Evolutionary conservation across 2,113 vertebrate genomes (phyloP), one percentile per base, ranked within the genome.

Genomic region (Corvus cornix): DNA sequence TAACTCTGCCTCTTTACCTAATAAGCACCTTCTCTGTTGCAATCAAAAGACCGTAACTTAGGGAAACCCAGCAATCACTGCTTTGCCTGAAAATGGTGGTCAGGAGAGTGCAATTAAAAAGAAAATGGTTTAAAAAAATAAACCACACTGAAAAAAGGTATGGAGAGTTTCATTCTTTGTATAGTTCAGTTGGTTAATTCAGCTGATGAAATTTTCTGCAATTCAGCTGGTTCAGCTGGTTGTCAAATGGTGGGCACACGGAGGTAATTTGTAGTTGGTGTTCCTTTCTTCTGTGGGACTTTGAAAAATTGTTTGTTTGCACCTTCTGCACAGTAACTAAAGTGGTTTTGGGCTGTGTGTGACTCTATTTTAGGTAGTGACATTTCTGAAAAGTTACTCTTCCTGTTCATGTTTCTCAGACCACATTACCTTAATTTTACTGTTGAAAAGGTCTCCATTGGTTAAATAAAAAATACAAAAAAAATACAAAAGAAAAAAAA

Each of bases 261-360:
- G 28, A 70, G 28, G 35, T 48, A 20, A 16, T 53, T 87, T 11
- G 0, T 11, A 26, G 10, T 15, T 49, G 16, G 52, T 72, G 12
- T 18, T 84, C 14, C 52, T 81, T 84, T 80, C 16, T 60, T 64
- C 41, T n/a, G 1, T 19, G 30, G 16, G 43, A 31, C 31, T 82
- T 33, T 3, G 26, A 24, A 48, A 24, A 37, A 27, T 26, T 20
- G 10, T 37, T 64, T 43, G 35, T 48, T 43, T 68, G 28, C 12
- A 6, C 11, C 11, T 56, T 78, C 30, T 77, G 27, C 16, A 7
- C 28, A 24, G 43, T 16, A 58, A 21, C 30, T 33, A 1, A 24
- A 56, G 20, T 48, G 31, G 0, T 16, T 70, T 43, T n/a, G 37
- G 51, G 7, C 26, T 17, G 0, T 7, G 11, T 48, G 5, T 33